phyloP scores from a whole-genome alignment of 2,797 vertebrate species.

The Pseudochromis fuscus region DNA sequence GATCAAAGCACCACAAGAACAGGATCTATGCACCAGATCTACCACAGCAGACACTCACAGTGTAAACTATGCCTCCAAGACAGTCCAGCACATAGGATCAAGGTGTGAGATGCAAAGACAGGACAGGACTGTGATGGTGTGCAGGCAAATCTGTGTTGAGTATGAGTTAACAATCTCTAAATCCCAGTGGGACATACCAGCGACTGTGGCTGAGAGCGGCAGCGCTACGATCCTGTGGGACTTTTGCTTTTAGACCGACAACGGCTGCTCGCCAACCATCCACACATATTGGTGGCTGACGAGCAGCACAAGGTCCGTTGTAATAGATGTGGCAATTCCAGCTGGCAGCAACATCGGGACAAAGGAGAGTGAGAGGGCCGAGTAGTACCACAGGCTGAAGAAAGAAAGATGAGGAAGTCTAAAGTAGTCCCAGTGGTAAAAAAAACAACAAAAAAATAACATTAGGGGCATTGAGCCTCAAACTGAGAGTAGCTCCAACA shows the following conservation, averaged over 20 bases:
- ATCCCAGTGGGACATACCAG: conserved; percentile 5
- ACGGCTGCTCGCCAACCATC: conserved; percentile 14
- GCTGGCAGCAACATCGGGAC: conserved; percentile 2
- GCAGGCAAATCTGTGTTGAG: background rate
- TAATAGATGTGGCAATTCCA: conserved; percentile 13
- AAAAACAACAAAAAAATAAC: no score
- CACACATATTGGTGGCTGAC: conserved; percentile 19
- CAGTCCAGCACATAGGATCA: conserved; percentile 1
- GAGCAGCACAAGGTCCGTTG: conserved; percentile 20
- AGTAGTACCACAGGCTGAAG: background rate
- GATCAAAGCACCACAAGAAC: conserved; percentile 14
- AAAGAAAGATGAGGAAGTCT: background rate
- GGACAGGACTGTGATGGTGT: background rate
- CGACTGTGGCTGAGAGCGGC: conserved; percentile 5
- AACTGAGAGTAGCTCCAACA: background rate
- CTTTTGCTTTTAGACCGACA: conserved; percentile 16
- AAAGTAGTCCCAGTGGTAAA: background rate
- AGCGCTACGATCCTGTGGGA: conserved; percentile 9
- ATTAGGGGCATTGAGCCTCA: background rate
- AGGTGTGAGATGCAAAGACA: background rate
- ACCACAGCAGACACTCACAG: conserved; percentile 1
- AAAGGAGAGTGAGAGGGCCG: background rate
- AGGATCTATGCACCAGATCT: conserved; percentile 6
- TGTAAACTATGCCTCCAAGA: conserved; percentile 16
- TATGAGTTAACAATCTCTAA: conserved; percentile 5